Evolutionary conservation across 35 echinoderm and acorn worm species (phyloP).

Genomic region (Ophioderma brevispina): DNA sequence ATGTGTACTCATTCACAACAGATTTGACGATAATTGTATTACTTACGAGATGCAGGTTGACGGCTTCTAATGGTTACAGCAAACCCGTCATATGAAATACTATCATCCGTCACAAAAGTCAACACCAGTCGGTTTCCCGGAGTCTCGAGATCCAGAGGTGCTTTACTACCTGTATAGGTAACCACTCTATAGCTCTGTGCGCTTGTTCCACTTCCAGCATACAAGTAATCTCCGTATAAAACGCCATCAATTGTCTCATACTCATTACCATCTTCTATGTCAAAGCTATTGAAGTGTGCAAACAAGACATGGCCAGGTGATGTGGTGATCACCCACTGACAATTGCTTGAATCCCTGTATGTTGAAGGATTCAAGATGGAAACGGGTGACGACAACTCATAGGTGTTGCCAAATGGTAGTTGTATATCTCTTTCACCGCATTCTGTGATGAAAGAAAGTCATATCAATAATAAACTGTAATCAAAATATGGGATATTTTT

Average conservation of each 20-base stretch:
- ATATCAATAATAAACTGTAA: not conserved
- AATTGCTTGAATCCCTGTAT: not conserved
- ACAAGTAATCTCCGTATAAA: not conserved
- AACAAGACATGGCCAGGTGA: not conserved
- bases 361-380: not conserved
- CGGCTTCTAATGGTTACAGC: not conserved
- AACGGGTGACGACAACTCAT: not conserved
- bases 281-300: not conserved
- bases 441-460: not conserved
- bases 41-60: not conserved
- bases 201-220: not conserved
- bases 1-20: too few relatives aligned
- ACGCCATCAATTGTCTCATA: not conserved
- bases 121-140: not conserved
- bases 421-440: not conserved
- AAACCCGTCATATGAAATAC: not conserved
- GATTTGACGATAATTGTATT: too few relatives aligned
- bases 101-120: not conserved
- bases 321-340: not conserved
- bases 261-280: not conserved
- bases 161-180: not conserved
- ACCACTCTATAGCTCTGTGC: not conserved
- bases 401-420: not conserved
- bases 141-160: not conserved
- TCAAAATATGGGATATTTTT: not conserved